Evolutionary conservation across 1,140 invertebrate species (phyloP).

Genomic region (Megalonaias nervosa): DNA sequence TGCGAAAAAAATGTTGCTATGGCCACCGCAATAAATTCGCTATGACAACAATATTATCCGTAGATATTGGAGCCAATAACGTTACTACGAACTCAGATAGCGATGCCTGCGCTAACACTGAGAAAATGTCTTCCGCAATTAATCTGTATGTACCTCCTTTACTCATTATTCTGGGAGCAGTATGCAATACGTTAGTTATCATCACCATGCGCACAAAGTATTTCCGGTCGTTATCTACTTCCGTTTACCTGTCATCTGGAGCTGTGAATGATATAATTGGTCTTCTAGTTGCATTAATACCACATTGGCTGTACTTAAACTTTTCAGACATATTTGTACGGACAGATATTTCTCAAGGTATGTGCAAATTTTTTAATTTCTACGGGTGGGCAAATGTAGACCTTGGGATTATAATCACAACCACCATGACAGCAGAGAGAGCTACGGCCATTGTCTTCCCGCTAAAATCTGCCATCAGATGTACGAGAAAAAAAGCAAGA

Average conservation of each 20-base stretch:
- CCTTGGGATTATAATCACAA: constrained; percentile 52
- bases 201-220: constrained; percentile 54
- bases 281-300: constrained; percentile 45
- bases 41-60: too few relatives aligned
- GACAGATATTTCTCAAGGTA: constrained; percentile 31
- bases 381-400: constrained; percentile 59
- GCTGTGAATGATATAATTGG: constrained; percentile 53
- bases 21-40: too few relatives aligned
- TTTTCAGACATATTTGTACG: constrained; percentile 44
- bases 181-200: constrained; percentile 48
- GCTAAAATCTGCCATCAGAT: constrained; percentile 31
- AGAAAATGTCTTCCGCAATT: neutral
- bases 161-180: constrained; percentile 47
- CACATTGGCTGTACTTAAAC: constrained; percentile 58
- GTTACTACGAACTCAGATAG: too few relatives aligned
- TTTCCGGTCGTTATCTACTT: constrained; percentile 53
- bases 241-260: constrained; percentile 51
- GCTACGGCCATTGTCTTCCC: constrained; percentile 54
- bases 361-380: constrained; percentile 64
- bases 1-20: too few relatives aligned
- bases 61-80: too few relatives aligned
- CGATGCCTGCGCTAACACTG: too few relatives aligned
- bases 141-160: constrained; percentile 43
- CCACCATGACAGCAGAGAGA: constrained; percentile 55
- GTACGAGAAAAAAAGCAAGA: constrained; percentile 49